Evolutionary conservation across 2,888 invertebrate genomes (phyloP).

Genomic region (Brenthis hecate): DNA sequence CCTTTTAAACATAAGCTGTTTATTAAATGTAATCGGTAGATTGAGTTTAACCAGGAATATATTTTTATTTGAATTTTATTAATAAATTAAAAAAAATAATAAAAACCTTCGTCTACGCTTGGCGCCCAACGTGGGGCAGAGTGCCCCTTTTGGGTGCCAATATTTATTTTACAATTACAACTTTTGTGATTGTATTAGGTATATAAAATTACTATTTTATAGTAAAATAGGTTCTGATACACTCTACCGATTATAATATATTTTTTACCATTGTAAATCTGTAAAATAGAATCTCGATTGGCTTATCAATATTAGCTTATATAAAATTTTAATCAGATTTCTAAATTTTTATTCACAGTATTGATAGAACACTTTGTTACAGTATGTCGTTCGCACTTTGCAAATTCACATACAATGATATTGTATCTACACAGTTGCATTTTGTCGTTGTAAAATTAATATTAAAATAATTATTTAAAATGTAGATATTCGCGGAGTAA

Average conservation of each 20-base stretch:
- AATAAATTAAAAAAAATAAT: not conserved
- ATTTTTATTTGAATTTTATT: too few relatives aligned
- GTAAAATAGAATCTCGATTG: conserved; percentile 21
- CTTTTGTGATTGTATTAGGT: too few relatives aligned
- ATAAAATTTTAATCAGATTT: conserved; percentile 22
- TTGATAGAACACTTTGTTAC: conserved; percentile 29
- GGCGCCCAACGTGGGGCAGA: conserved; percentile 27
- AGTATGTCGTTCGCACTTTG: conserved; percentile 67
- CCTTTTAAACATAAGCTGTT: conserved; percentile 17
- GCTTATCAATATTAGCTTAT: conserved; percentile 25
- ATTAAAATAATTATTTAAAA: conserved; percentile 58
- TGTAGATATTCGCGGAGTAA: conserved; percentile 75
- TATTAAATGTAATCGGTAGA: conserved; percentile 26
- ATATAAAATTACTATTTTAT: not conserved
- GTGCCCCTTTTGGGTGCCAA: conserved; percentile 16
- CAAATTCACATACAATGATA: conserved; percentile 64
- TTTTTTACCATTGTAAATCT: conserved; percentile 21
- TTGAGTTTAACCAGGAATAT: conserved; percentile 10
- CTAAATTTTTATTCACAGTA: conserved; percentile 26
- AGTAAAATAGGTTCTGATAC: conserved; percentile 1
- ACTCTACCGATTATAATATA: conserved; percentile 25
- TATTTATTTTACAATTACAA: not conserved
- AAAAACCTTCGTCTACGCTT: not conserved
- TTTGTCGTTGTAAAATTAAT: conserved; percentile 65
- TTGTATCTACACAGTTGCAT: conserved; percentile 71